These are phyloP conservation scores for Nyctibius grandis DNA, from an alignment of 2,797 vertebrate species.

Conservation along the genomic window DNA sequence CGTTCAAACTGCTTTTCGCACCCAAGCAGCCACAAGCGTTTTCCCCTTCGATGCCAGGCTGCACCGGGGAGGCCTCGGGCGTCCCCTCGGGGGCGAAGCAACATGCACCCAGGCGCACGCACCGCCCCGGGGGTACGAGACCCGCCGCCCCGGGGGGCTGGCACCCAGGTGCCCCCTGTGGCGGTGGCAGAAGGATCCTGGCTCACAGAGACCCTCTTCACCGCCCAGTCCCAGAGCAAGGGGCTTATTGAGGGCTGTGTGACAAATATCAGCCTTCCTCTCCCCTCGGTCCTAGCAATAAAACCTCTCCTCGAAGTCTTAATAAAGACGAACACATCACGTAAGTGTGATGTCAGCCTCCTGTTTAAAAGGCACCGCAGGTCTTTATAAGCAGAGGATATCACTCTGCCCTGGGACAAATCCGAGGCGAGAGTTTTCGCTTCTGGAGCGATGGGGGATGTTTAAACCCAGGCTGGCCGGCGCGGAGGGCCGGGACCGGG, in stretches of 20 bases:
- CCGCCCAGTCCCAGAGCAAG: rapidly evolving
- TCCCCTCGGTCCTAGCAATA: background rate
- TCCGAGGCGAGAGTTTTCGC: background rate
- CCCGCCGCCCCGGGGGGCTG: background rate
- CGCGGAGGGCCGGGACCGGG: background rate
- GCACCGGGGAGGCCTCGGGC: background rate
- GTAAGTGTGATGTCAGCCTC: background rate
- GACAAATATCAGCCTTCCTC: background rate
- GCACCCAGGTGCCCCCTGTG: background rate
- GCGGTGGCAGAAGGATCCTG: background rate
- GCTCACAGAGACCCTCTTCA: background rate
- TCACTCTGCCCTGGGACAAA: background rate
- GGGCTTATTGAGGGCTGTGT: background rate
- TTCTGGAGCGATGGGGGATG: background rate
- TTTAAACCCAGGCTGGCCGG: background rate
- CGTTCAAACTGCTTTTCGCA: rapidly evolving
- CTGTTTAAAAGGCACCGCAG: background rate
- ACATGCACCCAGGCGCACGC: background rate
- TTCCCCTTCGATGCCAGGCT: rapidly evolving
- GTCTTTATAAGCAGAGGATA: background rate
- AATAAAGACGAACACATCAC: background rate
- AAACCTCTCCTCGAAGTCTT: background rate
- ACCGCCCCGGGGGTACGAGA: rapidly evolving
- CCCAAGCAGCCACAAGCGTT: rapidly evolving
- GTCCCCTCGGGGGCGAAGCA: rapidly evolving